These are phyloP conservation scores for Encarsia formosa DNA, from an alignment of 2,888 invertebrate species.

Conservation along the genomic window DNA sequence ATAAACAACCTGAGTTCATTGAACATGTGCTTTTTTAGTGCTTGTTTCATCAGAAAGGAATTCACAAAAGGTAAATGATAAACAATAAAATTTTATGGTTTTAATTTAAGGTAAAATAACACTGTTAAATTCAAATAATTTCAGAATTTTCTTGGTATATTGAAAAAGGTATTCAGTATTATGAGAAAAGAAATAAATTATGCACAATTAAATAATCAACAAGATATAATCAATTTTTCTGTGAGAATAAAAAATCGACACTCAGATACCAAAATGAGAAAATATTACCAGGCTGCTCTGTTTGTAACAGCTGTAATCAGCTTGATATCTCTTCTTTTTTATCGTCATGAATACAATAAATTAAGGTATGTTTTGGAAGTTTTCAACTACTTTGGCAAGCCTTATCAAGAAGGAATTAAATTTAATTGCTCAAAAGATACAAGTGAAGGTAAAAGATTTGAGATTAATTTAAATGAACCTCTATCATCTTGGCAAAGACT, in stretches of 20 bases:
- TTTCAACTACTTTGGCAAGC: constrained; percentile 78
- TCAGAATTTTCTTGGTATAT: constrained; percentile 4
- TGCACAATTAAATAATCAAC: constrained; percentile 17
- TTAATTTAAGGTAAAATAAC: not conserved
- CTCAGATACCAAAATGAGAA: constrained; percentile 61
- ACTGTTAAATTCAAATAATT: not conserved
- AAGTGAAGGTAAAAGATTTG: constrained; percentile 20
- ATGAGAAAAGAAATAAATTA: constrained; percentile 22
- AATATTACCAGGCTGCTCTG: constrained; percentile 76
- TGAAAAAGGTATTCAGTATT: constrained; percentile 15
- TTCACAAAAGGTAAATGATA: not conserved
- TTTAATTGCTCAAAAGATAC: constrained; percentile 50
- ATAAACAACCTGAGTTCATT: too few relatives aligned
- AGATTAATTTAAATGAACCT: constrained; percentile 57
- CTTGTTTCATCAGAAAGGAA: not conserved
- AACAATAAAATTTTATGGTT: not conserved
- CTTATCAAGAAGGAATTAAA: constrained; percentile 57
- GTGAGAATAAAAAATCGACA: constrained; percentile 17
- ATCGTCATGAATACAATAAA: constrained; percentile 81
- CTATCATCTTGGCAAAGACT: constrained; percentile 63
- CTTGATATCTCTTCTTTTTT: constrained; percentile 70
- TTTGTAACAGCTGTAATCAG: constrained; percentile 69
- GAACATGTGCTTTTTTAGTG: too few relatives aligned
- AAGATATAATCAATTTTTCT: constrained; percentile 11
- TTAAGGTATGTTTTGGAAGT: constrained; percentile 80